A percentile compares a stretch with the other conserved stretches of the same genome.
Evolutionary conservation across 2,888 invertebrate species (phyloP).

Genomic region (Adelognathus sp.): DNA sequence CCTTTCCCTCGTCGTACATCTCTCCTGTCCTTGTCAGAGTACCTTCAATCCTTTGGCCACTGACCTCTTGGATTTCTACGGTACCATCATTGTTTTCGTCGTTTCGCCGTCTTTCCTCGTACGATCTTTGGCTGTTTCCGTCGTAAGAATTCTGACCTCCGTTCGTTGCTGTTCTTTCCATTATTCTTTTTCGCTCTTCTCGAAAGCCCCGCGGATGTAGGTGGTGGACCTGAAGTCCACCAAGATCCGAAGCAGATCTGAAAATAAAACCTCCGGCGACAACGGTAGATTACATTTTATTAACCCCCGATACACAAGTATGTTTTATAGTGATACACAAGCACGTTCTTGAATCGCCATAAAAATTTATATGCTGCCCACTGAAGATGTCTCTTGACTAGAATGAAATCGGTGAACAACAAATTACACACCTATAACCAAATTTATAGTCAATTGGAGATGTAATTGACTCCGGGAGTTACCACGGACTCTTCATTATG

Average conservation of each 20-base stretch:
- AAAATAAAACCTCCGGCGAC: slow-evolving; percentile 26
- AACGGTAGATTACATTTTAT: not conserved
- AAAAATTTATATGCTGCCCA: no score
- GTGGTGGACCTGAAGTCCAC: not conserved
- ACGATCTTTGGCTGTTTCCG: not conserved
- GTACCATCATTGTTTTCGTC: slow-evolving; percentile 22
- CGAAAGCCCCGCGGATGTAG: slow-evolving; percentile 1
- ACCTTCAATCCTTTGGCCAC: slow-evolving; percentile 36
- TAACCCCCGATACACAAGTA: not conserved
- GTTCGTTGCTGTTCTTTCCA: slow-evolving; percentile 7
- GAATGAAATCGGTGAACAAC: not conserved
- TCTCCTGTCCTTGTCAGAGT: not conserved
- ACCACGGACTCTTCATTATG: no score
- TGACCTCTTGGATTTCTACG: slow-evolving; percentile 32
- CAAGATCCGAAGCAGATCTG: slow-evolving; percentile 19
- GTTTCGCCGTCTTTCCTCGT: slow-evolving; percentile 15
- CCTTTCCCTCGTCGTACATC: not conserved
- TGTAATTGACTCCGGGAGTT: no score
- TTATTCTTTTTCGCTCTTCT: not conserved
- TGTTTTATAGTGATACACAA: no score
- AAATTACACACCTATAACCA: no score
- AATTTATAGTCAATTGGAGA: no score
- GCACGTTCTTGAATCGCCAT: slow-evolving; percentile 40
- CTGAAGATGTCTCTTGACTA: no score
- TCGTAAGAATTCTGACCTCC: not conserved